These are phyloP conservation scores for Nemoura dubitans DNA, from an alignment of 2,888 invertebrate genomes.

Conservation along the genomic window DNA sequence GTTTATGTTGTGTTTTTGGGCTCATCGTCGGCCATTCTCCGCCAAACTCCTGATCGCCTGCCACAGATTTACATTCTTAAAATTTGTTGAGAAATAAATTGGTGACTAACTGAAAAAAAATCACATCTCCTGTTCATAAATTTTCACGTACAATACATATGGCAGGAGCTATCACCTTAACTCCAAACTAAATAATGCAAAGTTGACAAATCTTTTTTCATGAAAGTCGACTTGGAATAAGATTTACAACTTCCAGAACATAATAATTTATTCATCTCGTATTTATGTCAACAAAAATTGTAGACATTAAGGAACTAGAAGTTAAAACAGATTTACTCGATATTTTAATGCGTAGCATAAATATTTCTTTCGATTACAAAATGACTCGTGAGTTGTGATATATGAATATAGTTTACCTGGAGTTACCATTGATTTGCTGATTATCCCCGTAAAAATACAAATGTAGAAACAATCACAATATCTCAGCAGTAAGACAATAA, in stretches of 20 bases:
- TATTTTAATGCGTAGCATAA: neutral
- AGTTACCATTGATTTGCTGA: neutral
- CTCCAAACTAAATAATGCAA: constrained; percentile 18
- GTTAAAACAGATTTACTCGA: constrained; percentile 7
- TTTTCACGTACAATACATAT: neutral
- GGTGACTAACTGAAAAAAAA: constrained; percentile 26
- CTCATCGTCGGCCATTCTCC: neutral
- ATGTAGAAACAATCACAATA: neutral
- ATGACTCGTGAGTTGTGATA: neutral
- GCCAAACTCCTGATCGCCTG: neutral
- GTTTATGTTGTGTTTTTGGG: neutral
- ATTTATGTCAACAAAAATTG: neutral
- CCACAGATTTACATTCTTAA: neutral
- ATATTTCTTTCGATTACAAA: neutral
- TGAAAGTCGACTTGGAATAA: neutral
- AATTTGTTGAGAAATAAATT: constrained; percentile 4
- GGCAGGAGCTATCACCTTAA: constrained; percentile 1
- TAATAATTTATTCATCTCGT: neutral
- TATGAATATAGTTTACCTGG: constrained; percentile 9
- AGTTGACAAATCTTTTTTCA: constrained; percentile 1
- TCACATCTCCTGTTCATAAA: constrained; percentile 23
- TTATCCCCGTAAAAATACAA: neutral
- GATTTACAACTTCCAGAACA: neutral
- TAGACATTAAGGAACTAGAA: neutral
- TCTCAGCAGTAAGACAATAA: neutral